Evolutionary conservation across 2,113 vertebrate species (phyloP).

Genomic region (Cyphomyrus discorhynchus): DNA sequence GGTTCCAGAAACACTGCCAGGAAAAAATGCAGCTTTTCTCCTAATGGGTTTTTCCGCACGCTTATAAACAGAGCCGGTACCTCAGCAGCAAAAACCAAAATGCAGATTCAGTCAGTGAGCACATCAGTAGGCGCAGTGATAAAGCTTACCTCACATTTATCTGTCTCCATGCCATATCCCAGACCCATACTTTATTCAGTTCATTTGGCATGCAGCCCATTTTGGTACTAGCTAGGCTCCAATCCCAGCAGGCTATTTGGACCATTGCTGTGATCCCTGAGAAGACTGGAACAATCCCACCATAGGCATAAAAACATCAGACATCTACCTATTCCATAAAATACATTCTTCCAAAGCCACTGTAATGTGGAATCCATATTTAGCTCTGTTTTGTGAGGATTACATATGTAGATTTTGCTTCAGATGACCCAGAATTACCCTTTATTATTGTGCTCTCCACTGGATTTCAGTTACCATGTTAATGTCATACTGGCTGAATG

Average conservation of each 20-base stretch:
- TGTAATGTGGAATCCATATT: not conserved
- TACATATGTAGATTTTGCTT: not conserved
- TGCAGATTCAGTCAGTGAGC: slow-evolving; percentile 1
- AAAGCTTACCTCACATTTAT: not conserved
- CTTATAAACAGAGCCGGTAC: not conserved
- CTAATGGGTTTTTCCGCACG: not conserved
- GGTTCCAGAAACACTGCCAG: not conserved
- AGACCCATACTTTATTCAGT: not conserved
- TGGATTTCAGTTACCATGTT: not conserved
- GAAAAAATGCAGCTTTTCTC: not conserved
- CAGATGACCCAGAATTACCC: not conserved
- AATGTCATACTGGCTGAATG: not conserved
- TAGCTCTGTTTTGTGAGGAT: not conserved
- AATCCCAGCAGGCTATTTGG: not conserved
- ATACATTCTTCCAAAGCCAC: not conserved
- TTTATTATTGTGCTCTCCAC: not conserved
- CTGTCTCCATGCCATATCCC: not conserved
- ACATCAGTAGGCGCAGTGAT: not conserved
- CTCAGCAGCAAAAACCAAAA: not conserved
- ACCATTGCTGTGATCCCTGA: not conserved
- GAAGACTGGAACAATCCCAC: not conserved
- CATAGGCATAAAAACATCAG: not conserved
- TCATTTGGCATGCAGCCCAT: not conserved
- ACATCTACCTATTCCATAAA: not conserved
- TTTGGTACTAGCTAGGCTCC: not conserved